These are phyloP conservation scores for Elysia crispata DNA, from an alignment of 2,888 invertebrate genomes.

Conservation along the genomic window DNA sequence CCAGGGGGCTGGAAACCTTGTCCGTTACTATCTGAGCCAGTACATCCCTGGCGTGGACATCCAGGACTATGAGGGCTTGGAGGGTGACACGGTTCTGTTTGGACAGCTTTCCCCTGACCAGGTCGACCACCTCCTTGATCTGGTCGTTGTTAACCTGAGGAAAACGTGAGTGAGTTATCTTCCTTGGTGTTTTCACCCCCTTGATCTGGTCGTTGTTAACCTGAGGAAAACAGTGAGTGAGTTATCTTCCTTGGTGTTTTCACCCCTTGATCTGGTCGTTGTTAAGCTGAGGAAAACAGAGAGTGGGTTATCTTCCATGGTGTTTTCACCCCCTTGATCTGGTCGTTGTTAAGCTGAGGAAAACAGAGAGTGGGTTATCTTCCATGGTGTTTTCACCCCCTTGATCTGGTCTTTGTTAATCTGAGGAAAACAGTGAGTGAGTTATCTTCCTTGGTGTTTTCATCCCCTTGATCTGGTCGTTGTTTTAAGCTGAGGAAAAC, in stretches of 20 bases:
- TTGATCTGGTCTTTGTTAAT: no score
- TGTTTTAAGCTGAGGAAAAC: no score
- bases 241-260: no score
- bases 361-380: neutral
- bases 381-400: neutral
- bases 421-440: no score
- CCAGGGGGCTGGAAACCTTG: conserved; percentile 73
- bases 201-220: no score
- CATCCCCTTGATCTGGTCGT: no score
- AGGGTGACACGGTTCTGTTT: conserved; percentile 78
- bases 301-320: no score
- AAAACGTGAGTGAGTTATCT: neutral
- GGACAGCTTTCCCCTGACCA: conserved; percentile 82
- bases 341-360: conserved; percentile 83
- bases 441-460: no score
- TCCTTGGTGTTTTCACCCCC: neutral
- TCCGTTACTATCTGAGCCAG: conserved; percentile 71
- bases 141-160: conserved; percentile 84
- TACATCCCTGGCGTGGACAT: conserved; percentile 81
- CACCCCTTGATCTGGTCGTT: no score
- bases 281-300: no score
- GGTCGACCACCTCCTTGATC: conserved; percentile 88
- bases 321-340: conserved; percentile 89
- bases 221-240: no score
- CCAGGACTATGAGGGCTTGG: conserved; percentile 84